Conservation (phyloP, 2,113 vertebrate genomes). For the Cacatua alba region DNA sequence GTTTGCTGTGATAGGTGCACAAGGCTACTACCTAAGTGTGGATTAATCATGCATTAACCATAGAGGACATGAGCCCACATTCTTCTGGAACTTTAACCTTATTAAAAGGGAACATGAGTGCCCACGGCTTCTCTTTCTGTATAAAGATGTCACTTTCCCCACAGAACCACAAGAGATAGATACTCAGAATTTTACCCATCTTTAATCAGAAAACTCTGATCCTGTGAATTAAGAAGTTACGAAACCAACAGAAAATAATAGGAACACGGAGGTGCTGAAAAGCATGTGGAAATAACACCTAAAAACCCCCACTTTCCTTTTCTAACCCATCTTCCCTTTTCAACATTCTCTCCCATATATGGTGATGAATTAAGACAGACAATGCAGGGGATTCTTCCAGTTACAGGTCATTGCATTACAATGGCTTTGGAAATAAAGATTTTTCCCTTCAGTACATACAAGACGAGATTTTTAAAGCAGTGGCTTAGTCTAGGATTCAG, state of each 20-base stretch:
- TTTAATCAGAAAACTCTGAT: conserved; percentile 59
- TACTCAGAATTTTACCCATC: conserved; percentile 35
- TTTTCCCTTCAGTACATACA: conserved; percentile 24
- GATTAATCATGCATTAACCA: conserved; percentile 11
- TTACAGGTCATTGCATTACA: conserved; percentile 57
- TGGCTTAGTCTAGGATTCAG: neutral
- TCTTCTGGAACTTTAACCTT: neutral
- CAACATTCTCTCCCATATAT: conserved; percentile 39
- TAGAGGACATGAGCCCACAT: neutral
- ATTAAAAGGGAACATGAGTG: neutral
- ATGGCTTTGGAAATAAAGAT: conserved; percentile 36
- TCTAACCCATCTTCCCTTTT: conserved; percentile 40
- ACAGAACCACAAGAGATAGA: neutral
- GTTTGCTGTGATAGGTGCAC: neutral
- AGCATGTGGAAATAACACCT: conserved; percentile 18
- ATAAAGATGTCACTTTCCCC: conserved; percentile 9
- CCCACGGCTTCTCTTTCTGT: neutral
- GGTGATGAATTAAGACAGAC: conserved; percentile 61
- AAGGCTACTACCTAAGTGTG: neutral
- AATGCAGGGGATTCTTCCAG: conserved; percentile 42
- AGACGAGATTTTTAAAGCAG: conserved; percentile 46
- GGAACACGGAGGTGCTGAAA: conserved; percentile 9
- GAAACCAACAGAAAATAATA: conserved; percentile 62
- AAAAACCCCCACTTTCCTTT: conserved; percentile 48
- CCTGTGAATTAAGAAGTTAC: conserved; percentile 45